Conservation (phyloP, 2,888 invertebrate species). For the Hanleya hanleyi region DNA sequence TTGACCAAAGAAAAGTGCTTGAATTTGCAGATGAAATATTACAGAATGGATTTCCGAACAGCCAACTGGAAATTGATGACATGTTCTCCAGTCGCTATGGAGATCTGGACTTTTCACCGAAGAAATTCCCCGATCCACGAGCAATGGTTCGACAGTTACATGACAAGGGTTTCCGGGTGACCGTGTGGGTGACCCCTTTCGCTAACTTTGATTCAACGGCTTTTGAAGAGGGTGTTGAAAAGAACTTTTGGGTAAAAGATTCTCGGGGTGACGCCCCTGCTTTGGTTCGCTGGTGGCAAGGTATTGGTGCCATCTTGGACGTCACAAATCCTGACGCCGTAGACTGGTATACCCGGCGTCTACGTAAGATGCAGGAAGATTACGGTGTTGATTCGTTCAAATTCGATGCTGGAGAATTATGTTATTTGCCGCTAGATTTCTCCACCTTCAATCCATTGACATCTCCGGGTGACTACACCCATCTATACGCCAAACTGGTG, state of each 20-base stretch:
- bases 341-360: slow-evolving; percentile 82
- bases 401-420: slow-evolving; percentile 81
- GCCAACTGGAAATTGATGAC: slow-evolving; percentile 81
- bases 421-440: slow-evolving; percentile 43
- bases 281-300: slow-evolving; percentile 84
- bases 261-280: slow-evolving; percentile 21
- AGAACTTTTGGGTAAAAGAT: slow-evolving; percentile 74
- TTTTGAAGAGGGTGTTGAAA: slow-evolving; percentile 84
- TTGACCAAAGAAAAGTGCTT: slow-evolving; percentile 77
- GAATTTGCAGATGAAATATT: slow-evolving; percentile 53
- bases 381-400: slow-evolving; percentile 89
- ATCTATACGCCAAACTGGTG: slow-evolving; percentile 48
- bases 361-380: slow-evolving; percentile 79
- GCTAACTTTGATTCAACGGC: slow-evolving; percentile 89
- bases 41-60: slow-evolving; percentile 46
- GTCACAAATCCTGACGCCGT: slow-evolving; percentile 87
- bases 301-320: slow-evolving; percentile 83
- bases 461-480: slow-evolving; percentile 52
- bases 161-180: slow-evolving; percentile 81
- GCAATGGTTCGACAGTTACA: slow-evolving; percentile 78
- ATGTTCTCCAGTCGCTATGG: slow-evolving; percentile 92
- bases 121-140: slow-evolving; percentile 82
- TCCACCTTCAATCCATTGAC: slow-evolving; percentile 34
- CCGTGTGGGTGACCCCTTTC: slow-evolving; percentile 82
- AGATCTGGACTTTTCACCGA: slow-evolving; percentile 81